Evolutionary conservation across 1,140 invertebrate genomes (phyloP).

Genomic region (Cephus cinctus): DNA sequence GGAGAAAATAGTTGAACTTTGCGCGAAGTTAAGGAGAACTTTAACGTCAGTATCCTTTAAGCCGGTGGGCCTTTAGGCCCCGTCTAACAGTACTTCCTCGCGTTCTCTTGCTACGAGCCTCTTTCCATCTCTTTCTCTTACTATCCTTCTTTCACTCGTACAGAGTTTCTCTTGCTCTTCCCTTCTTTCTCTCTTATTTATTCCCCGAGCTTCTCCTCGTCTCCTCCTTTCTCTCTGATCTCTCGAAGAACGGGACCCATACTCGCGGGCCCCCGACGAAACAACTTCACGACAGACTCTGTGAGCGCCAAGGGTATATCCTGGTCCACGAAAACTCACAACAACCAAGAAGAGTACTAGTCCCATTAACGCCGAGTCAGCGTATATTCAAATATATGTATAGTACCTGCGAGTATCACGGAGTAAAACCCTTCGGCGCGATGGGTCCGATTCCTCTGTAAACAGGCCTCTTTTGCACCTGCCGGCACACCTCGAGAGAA

Average conservation of each 20-base stretch:
- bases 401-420: no score
- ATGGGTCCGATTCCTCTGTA: conserved; percentile 11
- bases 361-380: no score
- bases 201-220: conserved; percentile 25
- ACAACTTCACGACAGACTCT: no score
- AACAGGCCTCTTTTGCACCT: conserved; percentile 27
- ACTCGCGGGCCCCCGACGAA: conserved; percentile 4
- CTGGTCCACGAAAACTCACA: no score
- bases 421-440: no score
- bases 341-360: no score
- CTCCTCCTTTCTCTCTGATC: conserved; percentile 2
- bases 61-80: conserved; percentile 18
- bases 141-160: no score
- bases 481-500: conserved; percentile 2
- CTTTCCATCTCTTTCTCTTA: no score
- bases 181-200: conserved; percentile 1
- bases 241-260: conserved; percentile 37
- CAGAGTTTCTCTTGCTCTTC: conserved; percentile 11
- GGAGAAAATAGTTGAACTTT: background rate
- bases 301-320: no score
- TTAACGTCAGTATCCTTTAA: background rate
- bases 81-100: conserved; percentile 40
- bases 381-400: no score
- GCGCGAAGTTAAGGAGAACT: background rate
- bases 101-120: no score